phyloP scores from a whole-genome alignment of 2,797 vertebrate genomes.

The Diceros bicornis region DNA sequence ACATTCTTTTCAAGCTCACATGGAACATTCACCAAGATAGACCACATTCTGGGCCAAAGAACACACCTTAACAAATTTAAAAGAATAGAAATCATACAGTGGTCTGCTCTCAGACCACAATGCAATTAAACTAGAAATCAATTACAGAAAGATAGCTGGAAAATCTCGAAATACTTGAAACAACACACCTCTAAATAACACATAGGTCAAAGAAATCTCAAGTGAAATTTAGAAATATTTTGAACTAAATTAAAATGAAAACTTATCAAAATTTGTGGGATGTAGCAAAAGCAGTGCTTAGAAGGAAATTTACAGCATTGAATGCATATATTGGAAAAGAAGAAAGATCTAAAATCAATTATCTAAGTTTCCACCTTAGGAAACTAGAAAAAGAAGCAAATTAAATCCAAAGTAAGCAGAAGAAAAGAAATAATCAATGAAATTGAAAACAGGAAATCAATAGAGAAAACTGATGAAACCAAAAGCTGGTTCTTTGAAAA shows the following conservation, averaged over 20 bases:
- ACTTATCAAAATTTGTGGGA: neutral
- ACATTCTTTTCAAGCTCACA: neutral
- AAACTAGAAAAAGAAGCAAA: neutral
- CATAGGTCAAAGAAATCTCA: neutral
- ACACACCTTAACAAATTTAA: neutral
- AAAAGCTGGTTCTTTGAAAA: neutral
- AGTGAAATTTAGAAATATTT: neutral
- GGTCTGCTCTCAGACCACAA: neutral
- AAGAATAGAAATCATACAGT: neutral
- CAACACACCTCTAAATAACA: neutral
- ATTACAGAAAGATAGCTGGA: neutral
- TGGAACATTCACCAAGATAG: neutral
- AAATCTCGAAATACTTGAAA: neutral
- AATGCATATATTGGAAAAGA: neutral
- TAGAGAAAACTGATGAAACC: neutral
- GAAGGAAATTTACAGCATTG: neutral
- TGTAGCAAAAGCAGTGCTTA: neutral
- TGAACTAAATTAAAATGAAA: neutral
- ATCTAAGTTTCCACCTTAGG: neutral
- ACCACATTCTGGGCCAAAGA: neutral
- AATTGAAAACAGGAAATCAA: neutral
- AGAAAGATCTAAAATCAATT: neutral
- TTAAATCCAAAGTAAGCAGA: neutral
- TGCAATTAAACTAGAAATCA: neutral
- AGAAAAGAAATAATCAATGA: neutral